phyloP scores from a whole-genome alignment of 2,888 invertebrate genomes.

The Palloptera scutellata region DNA sequence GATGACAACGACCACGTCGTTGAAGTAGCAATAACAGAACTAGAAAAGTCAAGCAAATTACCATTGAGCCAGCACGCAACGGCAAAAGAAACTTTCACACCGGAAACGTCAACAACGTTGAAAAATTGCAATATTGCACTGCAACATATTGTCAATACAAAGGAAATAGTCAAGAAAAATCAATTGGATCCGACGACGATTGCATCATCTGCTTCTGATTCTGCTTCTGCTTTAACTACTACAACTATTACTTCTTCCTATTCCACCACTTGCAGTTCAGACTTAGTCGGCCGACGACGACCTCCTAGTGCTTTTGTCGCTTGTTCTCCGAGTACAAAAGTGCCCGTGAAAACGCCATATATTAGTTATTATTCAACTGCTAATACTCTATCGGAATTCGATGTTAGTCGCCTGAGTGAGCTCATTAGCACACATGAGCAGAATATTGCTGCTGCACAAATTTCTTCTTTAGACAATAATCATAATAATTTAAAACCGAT shows the following conservation, averaged over 20 bases:
- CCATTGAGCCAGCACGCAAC: not conserved
- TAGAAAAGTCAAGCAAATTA: slow-evolving; percentile 8
- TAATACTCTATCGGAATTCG: slow-evolving; percentile 51
- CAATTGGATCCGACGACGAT: slow-evolving; percentile 8
- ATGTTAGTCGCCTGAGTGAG: slow-evolving; percentile 56
- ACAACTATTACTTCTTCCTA: not conserved
- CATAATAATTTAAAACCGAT: slow-evolving; percentile 32
- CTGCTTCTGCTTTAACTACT: slow-evolving; percentile 9
- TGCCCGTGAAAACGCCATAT: too few species aligned
- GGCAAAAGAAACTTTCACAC: not conserved
- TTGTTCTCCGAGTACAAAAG: too few species aligned
- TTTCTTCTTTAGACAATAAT: slow-evolving; percentile 37
- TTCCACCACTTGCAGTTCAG: slow-evolving; percentile 8
- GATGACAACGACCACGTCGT: not conserved
- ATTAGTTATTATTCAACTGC: slow-evolving; percentile 14
- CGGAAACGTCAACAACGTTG: slow-evolving; percentile 19
- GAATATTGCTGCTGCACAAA: not conserved
- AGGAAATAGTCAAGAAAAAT: slow-evolving; percentile 29
- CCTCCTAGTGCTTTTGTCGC: too few species aligned
- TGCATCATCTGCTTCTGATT: not conserved
- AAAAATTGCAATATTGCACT: slow-evolving; percentile 35
- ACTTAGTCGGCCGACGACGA: too few species aligned
- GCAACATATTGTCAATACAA: slow-evolving; percentile 40
- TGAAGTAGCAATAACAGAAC: not conserved
- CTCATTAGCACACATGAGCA: slow-evolving; percentile 35